Evolutionary conservation across 2,113 vertebrate genomes (phyloP).

Genomic region (Hemibagrus wyckioides): DNA sequence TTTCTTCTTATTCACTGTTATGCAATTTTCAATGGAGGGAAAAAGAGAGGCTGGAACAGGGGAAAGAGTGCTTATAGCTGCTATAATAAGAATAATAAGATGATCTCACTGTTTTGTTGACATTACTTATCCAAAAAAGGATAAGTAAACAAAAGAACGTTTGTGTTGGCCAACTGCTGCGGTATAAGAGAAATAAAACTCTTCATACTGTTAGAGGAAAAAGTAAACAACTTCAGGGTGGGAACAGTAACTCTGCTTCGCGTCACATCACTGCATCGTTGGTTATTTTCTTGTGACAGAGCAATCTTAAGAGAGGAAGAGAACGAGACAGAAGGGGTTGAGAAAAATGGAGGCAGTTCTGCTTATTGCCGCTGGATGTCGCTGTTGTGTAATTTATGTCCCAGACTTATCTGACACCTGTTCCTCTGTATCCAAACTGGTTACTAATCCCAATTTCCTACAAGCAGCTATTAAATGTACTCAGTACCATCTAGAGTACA

Average conservation of each 20-base stretch:
- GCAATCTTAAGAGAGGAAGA: background rate
- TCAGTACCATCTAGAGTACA: background rate
- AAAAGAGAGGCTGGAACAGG: background rate
- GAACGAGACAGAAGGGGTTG: background rate
- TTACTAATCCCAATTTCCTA: background rate
- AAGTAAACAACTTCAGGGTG: background rate
- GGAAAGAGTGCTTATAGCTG: background rate
- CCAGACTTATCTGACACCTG: background rate
- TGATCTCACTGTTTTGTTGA: background rate
- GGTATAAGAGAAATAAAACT: background rate
- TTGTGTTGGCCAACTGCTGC: background rate
- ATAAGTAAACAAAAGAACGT: background rate
- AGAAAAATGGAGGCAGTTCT: background rate
- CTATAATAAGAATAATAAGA: no score
- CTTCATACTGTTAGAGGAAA: background rate
- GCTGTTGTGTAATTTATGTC: slow-evolving; percentile 17
- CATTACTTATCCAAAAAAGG: background rate
- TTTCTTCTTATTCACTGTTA: background rate
- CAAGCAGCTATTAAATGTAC: background rate
- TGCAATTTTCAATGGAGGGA: no score
- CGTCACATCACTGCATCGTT: background rate
- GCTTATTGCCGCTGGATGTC: slow-evolving; percentile 51
- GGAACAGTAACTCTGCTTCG: background rate
- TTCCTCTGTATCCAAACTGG: background rate
- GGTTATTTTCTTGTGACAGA: background rate